These are phyloP conservation scores for Epinephelus fuscoguttatus DNA, from an alignment of 2,113 vertebrate species.

Conservation along the genomic window DNA sequence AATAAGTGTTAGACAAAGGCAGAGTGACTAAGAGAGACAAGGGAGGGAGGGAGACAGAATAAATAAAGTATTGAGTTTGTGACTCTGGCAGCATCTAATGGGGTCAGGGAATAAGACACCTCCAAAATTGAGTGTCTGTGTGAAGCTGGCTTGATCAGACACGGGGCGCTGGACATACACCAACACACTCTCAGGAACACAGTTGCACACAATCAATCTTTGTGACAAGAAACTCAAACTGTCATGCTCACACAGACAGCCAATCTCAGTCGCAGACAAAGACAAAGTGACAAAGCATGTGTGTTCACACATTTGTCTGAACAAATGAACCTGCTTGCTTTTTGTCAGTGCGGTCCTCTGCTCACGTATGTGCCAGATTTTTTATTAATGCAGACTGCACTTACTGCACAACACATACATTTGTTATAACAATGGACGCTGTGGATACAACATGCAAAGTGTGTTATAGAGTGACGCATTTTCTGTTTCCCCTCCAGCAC, in stretches of 20 bases:
- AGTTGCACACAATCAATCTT: conserved; percentile 77
- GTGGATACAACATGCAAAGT: conserved; percentile 5
- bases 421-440: conserved; percentile 10
- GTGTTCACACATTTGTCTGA: conserved; percentile 63
- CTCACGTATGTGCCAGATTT: conserved; percentile 12
- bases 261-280: conserved; percentile 66
- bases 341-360: conserved; percentile 26
- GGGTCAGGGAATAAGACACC: conserved; percentile 84
- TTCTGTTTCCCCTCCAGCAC: background rate
- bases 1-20: conserved; percentile 70
- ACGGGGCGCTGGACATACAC: conserved; percentile 57
- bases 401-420: background rate
- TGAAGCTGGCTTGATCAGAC: conserved; percentile 80
- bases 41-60: conserved; percentile 74
- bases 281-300: conserved; percentile 59
- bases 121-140: conserved; percentile 83
- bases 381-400: conserved; percentile 23
- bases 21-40: conserved; percentile 67
- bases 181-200: conserved; percentile 51
- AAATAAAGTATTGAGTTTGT: conserved; percentile 85
- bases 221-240: conserved; percentile 75
- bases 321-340: conserved; percentile 53
- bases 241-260: conserved; percentile 66
- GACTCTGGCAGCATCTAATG: conserved; percentile 80
- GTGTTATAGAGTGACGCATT: background rate